Evolutionary conservation across 35 echinoderm and acorn worm species (phyloP).

Genomic region (Eucidaris tribuloides): DNA sequence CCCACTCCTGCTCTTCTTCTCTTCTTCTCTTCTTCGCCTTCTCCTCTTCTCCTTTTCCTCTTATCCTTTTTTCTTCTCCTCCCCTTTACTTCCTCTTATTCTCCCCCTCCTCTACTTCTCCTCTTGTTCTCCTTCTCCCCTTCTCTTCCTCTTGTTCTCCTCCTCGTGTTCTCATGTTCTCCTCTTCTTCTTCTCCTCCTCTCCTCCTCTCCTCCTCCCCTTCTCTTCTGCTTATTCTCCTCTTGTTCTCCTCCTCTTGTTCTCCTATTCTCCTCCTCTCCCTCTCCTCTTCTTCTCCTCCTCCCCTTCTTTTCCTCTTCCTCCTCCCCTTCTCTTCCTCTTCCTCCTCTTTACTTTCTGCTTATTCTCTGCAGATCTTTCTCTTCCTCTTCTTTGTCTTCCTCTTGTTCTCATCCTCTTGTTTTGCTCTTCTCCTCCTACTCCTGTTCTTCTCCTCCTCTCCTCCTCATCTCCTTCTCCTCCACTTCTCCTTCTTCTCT

Average conservation of each 20-base stretch:
- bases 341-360: background rate
- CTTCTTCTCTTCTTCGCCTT: background rate
- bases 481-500: background rate
- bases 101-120: background rate
- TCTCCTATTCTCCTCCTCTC: background rate
- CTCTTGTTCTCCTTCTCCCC: background rate
- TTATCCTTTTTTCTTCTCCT: background rate
- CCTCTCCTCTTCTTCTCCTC: background rate
- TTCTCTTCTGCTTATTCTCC: too few relatives aligned
- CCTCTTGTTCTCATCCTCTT: background rate
- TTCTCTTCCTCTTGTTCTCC: too few relatives aligned
- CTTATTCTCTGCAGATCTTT: background rate
- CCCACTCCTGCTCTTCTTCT: background rate
- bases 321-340: background rate
- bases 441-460: background rate
- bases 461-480: background rate
- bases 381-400: background rate
- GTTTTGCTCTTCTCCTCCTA: background rate
- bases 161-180: too few relatives aligned
- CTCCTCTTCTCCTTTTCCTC: background rate
- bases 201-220: too few relatives aligned
- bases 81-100: background rate
- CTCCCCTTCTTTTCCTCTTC: background rate
- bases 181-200: too few relatives aligned
- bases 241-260: background rate